phyloP scores from a whole-genome alignment of 2,888 invertebrate species.

The Colletes collaris region DNA sequence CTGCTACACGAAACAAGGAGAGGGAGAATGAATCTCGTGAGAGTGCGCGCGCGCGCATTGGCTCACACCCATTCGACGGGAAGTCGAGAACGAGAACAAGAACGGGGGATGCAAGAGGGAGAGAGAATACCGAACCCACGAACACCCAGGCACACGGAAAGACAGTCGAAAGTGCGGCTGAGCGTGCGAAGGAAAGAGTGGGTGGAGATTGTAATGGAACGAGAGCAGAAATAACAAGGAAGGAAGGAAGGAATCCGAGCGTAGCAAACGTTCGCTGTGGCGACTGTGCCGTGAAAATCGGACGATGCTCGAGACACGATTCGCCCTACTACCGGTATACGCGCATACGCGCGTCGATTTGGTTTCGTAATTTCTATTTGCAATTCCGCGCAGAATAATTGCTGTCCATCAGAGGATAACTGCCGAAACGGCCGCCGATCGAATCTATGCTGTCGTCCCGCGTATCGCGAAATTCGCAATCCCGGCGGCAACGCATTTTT shows the following conservation, averaged over 20 bases:
- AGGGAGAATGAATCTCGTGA: conserved; percentile 39
- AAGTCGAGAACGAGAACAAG: conserved; percentile 12
- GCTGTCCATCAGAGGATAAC: conserved; percentile 30
- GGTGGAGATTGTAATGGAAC: conserved; percentile 5
- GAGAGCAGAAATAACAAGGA: not conserved
- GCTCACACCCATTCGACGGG: conserved; percentile 41
- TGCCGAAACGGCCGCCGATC: not conserved
- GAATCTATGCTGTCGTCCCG: not conserved
- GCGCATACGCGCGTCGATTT: conserved; percentile 72
- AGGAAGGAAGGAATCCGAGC: not conserved
- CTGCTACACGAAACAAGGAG: conserved; percentile 52
- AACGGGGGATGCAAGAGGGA: conserved; percentile 1
- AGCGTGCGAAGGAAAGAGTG: not conserved
- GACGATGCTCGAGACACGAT: not conserved
- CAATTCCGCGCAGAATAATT: conserved; percentile 77
- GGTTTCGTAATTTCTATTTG: conserved; percentile 75
- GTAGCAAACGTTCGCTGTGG: not conserved
- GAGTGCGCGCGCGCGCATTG: conserved; percentile 18
- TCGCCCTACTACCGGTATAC: not conserved
- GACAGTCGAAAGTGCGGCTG: not conserved
- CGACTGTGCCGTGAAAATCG: conserved; percentile 1
- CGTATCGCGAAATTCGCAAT: not conserved
- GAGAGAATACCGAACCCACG: conserved; percentile 5
- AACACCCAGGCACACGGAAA: not conserved
- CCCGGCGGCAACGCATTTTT: not conserved